phyloP scores from a whole-genome alignment of 37 sponge, comb jelly and placozoan species.

The Lycopodina hypogea region DNA sequence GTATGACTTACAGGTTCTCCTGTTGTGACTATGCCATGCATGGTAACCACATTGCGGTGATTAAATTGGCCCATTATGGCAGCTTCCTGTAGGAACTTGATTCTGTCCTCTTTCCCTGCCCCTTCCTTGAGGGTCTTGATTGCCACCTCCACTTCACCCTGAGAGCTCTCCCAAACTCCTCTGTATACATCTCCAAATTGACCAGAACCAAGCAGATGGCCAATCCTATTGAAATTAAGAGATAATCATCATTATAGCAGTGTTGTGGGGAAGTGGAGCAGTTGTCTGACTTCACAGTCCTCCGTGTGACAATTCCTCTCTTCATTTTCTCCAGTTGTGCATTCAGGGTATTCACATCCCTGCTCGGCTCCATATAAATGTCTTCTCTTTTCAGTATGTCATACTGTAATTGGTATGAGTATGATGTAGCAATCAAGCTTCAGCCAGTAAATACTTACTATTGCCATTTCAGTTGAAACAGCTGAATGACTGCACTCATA shows the following conservation, averaged over 20 bases:
- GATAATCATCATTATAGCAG: too few relatives aligned
- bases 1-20: constrained; percentile 10
- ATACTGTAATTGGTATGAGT: too few relatives aligned
- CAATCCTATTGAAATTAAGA: background rate
- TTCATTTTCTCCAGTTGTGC: background rate
- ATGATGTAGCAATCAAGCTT: too few relatives aligned
- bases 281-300: background rate
- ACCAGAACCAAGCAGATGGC: constrained; percentile 19
- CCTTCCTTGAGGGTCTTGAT: constrained; percentile 35
- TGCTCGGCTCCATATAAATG: background rate
- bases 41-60: constrained; percentile 14
- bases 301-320: background rate
- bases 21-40: constrained; percentile 10
- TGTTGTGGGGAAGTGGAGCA: too few relatives aligned
- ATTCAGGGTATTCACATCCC: background rate
- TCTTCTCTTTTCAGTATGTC: background rate
- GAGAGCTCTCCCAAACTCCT: constrained; percentile 11
- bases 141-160: constrained; percentile 25
- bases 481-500: too few relatives aligned
- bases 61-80: constrained; percentile 25
- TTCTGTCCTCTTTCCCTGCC: constrained; percentile 10
- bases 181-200: constrained; percentile 21
- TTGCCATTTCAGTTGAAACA: too few relatives aligned
- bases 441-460: too few relatives aligned
- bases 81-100: constrained; percentile 27